Base-by-base conservation (phyloP, 2,113 vertebrate genomes). In the Scolopax mira region DNA sequence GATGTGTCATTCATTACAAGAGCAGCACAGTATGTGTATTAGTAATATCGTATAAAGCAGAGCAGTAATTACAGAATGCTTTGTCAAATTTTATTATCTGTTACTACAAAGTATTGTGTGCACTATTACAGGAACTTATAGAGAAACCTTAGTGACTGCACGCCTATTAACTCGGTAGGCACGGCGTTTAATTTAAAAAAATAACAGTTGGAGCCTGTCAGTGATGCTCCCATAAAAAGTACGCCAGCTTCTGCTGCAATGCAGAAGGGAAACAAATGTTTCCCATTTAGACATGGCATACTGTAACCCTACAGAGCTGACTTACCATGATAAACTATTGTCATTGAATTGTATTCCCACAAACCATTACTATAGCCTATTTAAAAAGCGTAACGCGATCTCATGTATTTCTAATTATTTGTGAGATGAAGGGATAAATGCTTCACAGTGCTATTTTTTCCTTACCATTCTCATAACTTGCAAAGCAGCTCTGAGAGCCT, bases 251-350 rank as follows among this genome's bases (percentile, higher is more conserved):
- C 94, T 97, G 89, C 93, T 95, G 97, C 96, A 95, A 13, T 82
- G 95, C 95, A 94, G 90, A 95, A 96, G 37, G 83, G 44, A 97
- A 97, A 97, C 90, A 96, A 97, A 97, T 91, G 93, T 60, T 79
- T 94, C 88, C 93, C 82, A 93, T 97, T 97, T 94, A 94, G 82
- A 9, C 88, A 51, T 52, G 60, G 88, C 90, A 54, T 8, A n/a
- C 70, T 75, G 80, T 42, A 60, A 78, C 82, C 91, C 85, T 54
- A n/a, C 65, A 8, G 91, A 90, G 85, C 84, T 90, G 96, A 16
- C 83, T 93, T 91, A 79, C 80, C 81, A 9, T 89, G 96, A 96
- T 89, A 70, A 97, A 94, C 28, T 39, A 11, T 27, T 94, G 94
- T 93, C 89, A 54, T 33, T 83, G 96, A 77, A 79, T 74, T 69